phyloP scores from a whole-genome alignment of 2,113 vertebrate species.

The Porphyrio hochstetteri region DNA sequence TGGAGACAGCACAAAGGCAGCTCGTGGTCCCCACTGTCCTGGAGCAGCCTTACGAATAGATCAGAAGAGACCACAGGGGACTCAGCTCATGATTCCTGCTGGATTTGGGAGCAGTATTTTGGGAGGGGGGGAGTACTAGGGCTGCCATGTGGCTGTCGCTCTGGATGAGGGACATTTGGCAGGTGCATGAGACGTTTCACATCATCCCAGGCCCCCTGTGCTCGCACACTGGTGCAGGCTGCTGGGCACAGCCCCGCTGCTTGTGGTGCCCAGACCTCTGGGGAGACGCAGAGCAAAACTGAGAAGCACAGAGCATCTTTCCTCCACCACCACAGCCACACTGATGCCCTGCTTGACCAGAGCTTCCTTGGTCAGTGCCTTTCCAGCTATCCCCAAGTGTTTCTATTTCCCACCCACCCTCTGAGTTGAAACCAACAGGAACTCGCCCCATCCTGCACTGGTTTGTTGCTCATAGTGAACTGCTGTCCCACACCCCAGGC shows the following conservation, averaged over 20 bases:
- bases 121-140: not conserved
- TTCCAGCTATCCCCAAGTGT: not conserved
- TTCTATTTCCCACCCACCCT: not conserved
- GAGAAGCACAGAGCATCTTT: not conserved
- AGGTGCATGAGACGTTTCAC: not conserved
- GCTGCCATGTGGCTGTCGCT: not conserved
- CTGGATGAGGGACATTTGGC: not conserved
- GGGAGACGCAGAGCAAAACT: not conserved
- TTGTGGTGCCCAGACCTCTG: not conserved
- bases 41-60: not conserved
- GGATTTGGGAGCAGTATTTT: not conserved
- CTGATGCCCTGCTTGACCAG: not conserved
- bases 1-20: not conserved
- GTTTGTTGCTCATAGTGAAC: not conserved
- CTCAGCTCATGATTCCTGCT: rapidly evolving
- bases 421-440: not conserved
- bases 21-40: rapidly evolving
- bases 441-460: rapidly evolving
- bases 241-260: rapidly evolving
- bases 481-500: not conserved
- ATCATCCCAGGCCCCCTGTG: not conserved
- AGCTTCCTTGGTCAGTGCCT: not conserved
- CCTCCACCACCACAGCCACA: rapidly evolving
- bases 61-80: not conserved
- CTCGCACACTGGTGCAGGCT: not conserved